Evolutionary conservation across 2,797 vertebrate species (phyloP).

Genomic region (Merluccius polli): DNA sequence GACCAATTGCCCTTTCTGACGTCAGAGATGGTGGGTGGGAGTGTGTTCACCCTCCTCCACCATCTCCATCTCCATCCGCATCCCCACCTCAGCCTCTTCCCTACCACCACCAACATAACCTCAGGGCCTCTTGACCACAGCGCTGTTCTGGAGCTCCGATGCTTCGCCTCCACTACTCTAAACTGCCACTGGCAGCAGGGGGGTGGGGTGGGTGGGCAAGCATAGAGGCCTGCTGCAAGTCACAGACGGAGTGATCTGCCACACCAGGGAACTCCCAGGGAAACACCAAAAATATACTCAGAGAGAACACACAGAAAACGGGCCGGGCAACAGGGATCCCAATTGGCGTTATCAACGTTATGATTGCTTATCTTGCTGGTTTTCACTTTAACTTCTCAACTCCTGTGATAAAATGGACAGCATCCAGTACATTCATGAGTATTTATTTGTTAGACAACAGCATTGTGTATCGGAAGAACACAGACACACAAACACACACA

Average conservation of each 20-base stretch:
- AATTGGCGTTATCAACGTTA: not conserved
- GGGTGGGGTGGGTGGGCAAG: constrained; percentile 25
- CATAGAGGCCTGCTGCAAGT: constrained; percentile 1
- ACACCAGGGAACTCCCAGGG: constrained; percentile 21
- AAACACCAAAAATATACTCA: constrained; percentile 18
- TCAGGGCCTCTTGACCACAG: constrained; percentile 40
- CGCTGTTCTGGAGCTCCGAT: constrained; percentile 43
- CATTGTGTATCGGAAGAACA: not conserved
- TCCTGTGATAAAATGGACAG: not conserved
- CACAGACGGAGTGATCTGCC: not conserved
- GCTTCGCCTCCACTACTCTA: constrained; percentile 57
- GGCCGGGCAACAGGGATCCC: not conserved
- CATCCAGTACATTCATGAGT: not conserved
- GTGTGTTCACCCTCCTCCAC: not conserved
- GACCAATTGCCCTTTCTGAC: constrained; percentile 48
- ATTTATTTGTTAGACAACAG: not conserved
- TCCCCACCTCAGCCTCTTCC: constrained; percentile 31
- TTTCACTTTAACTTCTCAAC: not conserved
- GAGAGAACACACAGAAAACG: constrained; percentile 27
- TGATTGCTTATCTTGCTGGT: not conserved
- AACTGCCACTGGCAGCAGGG: constrained; percentile 43
- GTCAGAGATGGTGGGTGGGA: constrained; percentile 47
- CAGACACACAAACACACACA: not conserved
- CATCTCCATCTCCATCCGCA: constrained; percentile 10
- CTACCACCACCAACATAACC: not conserved